Conservation (phyloP, 2,113 vertebrate species). For the Scopus umbretta region DNA sequence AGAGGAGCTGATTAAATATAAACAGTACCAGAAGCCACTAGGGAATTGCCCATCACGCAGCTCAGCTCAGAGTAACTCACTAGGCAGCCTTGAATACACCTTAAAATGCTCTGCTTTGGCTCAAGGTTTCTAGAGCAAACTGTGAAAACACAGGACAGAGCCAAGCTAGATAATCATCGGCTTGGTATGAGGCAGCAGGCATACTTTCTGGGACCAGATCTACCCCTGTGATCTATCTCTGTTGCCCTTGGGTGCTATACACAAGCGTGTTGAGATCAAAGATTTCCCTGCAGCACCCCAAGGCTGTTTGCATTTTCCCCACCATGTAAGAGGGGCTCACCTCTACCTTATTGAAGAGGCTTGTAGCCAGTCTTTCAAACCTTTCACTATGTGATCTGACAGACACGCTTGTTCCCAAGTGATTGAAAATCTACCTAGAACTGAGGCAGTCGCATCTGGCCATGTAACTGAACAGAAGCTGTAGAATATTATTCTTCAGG, state of each 20-base stretch:
- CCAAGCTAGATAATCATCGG: not conserved
- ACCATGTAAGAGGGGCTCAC: not conserved
- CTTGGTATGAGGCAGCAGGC: not conserved
- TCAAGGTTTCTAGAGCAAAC: not conserved
- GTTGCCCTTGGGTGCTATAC: not conserved
- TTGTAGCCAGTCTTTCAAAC: not conserved
- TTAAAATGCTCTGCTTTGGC: not conserved
- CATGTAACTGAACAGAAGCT: not conserved
- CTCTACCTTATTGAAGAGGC: not conserved
- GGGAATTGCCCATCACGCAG: not conserved
- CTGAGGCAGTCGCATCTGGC: not conserved
- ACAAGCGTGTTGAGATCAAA: accelerated
- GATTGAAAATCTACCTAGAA: not conserved
- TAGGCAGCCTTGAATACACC: not conserved
- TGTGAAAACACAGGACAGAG: not conserved
- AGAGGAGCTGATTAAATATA: conserved; percentile 7
- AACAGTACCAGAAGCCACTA: not conserved
- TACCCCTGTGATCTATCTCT: not conserved
- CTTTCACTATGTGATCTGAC: not conserved
- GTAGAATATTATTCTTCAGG: not conserved
- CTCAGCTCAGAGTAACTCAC: not conserved
- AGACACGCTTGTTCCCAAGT: not conserved
- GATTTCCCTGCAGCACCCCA: not conserved
- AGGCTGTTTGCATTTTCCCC: not conserved
- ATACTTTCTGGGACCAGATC: not conserved